Conservation (phyloP, 2,113 vertebrate genomes). For the Aythya baeri region DNA sequence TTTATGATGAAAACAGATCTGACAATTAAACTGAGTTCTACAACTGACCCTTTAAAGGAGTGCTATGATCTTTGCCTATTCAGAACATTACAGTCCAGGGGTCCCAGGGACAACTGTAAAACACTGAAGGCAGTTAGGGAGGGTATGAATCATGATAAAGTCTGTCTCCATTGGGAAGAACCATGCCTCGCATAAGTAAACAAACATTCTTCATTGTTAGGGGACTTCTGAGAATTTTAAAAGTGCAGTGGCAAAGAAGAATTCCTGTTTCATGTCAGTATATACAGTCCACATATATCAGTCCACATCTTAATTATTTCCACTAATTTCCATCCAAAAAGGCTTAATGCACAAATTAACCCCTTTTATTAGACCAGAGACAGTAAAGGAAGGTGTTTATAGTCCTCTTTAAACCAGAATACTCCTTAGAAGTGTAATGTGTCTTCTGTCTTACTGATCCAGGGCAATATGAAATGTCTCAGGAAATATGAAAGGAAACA, state of each 20-base stretch:
- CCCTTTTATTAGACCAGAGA: neutral
- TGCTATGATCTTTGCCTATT: neutral
- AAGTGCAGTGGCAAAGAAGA: neutral
- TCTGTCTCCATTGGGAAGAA: neutral
- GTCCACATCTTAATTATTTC: neutral
- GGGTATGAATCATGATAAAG: neutral
- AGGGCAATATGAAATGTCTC: neutral
- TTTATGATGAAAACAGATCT: neutral
- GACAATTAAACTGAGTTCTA: neutral
- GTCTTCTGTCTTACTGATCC: neutral
- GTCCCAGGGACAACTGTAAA: neutral
- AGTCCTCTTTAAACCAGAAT: neutral
- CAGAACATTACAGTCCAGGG: neutral
- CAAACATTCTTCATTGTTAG: neutral
- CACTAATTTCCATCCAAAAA: neutral
- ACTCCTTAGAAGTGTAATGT: neutral
- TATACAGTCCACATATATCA: too few species aligned
- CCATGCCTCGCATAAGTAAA: neutral
- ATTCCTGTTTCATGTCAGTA: neutral
- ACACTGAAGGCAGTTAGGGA: neutral
- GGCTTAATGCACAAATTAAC: neutral
- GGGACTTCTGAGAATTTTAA: neutral
- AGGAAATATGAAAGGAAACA: neutral
- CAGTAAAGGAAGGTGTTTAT: neutral
- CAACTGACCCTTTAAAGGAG: neutral